phyloP scores from a whole-genome alignment of 2,797 vertebrate genomes.

The Rhinichthys osculus region DNA sequence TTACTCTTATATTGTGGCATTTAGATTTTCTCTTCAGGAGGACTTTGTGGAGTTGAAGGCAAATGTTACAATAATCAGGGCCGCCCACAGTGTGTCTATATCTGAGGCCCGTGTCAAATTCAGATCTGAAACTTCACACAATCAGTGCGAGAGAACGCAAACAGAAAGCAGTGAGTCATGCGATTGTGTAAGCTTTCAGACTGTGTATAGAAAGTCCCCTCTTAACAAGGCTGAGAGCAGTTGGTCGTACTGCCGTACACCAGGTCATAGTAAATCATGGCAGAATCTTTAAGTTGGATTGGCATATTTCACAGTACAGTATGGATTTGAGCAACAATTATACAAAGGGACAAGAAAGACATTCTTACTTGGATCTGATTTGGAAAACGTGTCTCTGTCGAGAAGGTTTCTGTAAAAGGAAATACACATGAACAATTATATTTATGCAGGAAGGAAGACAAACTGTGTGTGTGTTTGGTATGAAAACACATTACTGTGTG shows the following conservation, averaged over 20 bases:
- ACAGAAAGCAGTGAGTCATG: slow-evolving; percentile 38
- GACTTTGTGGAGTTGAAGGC: slow-evolving; percentile 17
- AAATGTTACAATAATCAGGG: slow-evolving; percentile 49
- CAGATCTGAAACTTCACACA: slow-evolving; percentile 60
- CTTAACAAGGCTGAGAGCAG: slow-evolving; percentile 45
- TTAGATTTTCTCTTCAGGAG: slow-evolving; percentile 17
- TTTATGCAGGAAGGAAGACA: neutral
- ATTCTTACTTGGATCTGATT: slow-evolving; percentile 97
- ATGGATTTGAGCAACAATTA: slow-evolving; percentile 5
- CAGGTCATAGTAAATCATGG: slow-evolving; percentile 10
- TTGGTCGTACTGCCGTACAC: neutral
- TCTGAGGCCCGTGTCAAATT: slow-evolving; percentile 50
- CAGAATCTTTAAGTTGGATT: neutral
- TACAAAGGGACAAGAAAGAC: neutral
- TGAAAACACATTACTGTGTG: too few relatives aligned
- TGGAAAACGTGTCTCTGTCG: slow-evolving; percentile 98
- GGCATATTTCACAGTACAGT: neutral
- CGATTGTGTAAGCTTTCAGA: slow-evolving; percentile 43
- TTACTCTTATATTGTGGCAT: slow-evolving; percentile 36
- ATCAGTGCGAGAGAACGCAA: slow-evolving; percentile 46
- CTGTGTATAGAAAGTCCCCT: slow-evolving; percentile 8
- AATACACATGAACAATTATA: slow-evolving; percentile 50
- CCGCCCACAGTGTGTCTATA: slow-evolving; percentile 57
- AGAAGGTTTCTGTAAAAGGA: slow-evolving; percentile 91
- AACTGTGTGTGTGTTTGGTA: neutral